A percentile compares a stretch with the other conserved stretches of the same genome.
These are phyloP conservation scores for Crocodylus rhombifer DNA, from an alignment of 2,797 vertebrate species.

Conservation along the genomic window DNA sequence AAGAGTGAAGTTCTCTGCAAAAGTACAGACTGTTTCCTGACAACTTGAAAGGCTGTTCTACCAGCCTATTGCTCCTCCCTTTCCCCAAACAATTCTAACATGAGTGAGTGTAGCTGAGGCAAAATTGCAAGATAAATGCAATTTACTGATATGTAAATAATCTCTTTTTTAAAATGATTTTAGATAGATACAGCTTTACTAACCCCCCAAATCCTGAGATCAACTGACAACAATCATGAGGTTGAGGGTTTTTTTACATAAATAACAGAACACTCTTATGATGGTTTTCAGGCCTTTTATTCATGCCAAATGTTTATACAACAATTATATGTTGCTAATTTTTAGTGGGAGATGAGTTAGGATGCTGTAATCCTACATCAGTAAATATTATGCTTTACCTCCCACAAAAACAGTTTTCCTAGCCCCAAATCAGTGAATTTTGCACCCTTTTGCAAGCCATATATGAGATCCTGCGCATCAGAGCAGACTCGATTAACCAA, in stretches of 20 bases:
- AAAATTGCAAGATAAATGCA: no score
- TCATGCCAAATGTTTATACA: fast-evolving
- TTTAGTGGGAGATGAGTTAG: constrained; percentile 68
- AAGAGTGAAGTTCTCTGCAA: constrained; percentile 13
- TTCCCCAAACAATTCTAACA: background rate
- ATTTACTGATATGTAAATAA: fast-evolving
- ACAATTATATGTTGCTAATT: fast-evolving
- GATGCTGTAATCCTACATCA: constrained; percentile 61
- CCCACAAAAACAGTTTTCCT: constrained; percentile 74
- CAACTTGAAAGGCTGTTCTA: background rate
- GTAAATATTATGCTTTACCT: constrained; percentile 75
- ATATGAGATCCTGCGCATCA: no score
- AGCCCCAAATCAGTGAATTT: constrained; percentile 78
- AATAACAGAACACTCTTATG: fast-evolving
- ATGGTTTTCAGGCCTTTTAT: background rate
- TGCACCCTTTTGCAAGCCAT: constrained; percentile 32
- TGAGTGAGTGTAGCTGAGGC: background rate
- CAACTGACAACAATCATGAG: fast-evolving
- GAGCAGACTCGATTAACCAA: no score
- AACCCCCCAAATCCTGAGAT: background rate
- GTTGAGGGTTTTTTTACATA: background rate
- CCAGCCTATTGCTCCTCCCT: background rate
- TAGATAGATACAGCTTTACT: fast-evolving
- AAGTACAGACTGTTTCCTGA: fast-evolving
- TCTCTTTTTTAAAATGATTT: background rate